These are phyloP conservation scores for Thereva unica DNA, from an alignment of 2,888 invertebrate species.

Conservation along the genomic window DNA sequence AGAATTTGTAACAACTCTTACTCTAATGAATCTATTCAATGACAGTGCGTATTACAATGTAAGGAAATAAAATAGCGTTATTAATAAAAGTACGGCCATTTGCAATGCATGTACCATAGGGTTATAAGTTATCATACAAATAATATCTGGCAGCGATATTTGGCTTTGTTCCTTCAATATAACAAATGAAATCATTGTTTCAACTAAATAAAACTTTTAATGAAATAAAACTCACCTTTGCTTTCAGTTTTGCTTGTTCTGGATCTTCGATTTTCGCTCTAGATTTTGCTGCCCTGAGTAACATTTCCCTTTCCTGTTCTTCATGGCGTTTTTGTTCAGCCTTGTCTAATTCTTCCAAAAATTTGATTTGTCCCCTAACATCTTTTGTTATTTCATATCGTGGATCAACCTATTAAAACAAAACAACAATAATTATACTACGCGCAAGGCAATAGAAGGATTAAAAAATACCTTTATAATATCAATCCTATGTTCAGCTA, in stretches of 20 bases:
- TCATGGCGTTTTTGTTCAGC: slow-evolving; percentile 93
- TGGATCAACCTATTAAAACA: slow-evolving; percentile 70
- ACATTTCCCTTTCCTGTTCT: slow-evolving; percentile 92
- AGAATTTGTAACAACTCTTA: too few species aligned
- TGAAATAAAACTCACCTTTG: slow-evolving; percentile 67
- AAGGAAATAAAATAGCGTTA: too few species aligned
- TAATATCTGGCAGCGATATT: too few species aligned
- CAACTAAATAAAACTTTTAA: too few species aligned
- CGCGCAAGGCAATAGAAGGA: slow-evolving; percentile 1
- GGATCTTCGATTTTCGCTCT: slow-evolving; percentile 97
- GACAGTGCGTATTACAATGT: too few species aligned
- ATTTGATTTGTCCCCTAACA: slow-evolving; percentile 90
- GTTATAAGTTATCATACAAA: too few species aligned
- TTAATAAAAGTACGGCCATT: too few species aligned
- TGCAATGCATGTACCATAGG: too few species aligned
- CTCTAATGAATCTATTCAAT: too few species aligned
- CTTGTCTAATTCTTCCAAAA: slow-evolving; percentile 93
- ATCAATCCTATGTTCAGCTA: slow-evolving; percentile 94
- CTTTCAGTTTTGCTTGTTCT: slow-evolving; percentile 95
- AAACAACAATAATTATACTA: slow-evolving; percentile 33
- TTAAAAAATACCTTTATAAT: slow-evolving; percentile 73
- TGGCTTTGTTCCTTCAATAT: too few species aligned
- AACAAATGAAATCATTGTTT: too few species aligned
- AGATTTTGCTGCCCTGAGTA: slow-evolving; percentile 92
- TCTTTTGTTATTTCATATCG: slow-evolving; percentile 89